Evolutionary conservation across 1,140 invertebrate species (phyloP), one percentile per base, ranked within the genome.

Genomic region (Philotrypesis tridentata): DNA sequence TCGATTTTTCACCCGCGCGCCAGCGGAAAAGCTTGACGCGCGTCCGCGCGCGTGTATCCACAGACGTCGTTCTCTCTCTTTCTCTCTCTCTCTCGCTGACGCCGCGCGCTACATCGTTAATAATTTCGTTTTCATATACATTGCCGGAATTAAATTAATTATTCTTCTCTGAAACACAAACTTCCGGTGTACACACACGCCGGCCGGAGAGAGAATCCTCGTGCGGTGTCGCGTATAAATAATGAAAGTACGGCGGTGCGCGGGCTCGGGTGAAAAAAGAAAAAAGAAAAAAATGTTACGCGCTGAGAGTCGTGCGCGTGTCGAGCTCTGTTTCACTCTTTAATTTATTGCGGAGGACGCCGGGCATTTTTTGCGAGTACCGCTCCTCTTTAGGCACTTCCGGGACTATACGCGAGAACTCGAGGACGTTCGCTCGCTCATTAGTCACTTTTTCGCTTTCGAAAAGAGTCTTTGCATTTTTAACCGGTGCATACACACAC

Each of bases 271-370:
- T 1, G 33, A 21, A 37, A 71, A 71, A 43, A 79, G 60, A 60
- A 79, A 21, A 21, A 37, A 71, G 43, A 43, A 79, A 71, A 60
- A 79, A 21, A 21, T 17, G 65, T 60, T 29, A 3, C 2, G 8
- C 48, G 2, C 48, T 48, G 21, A 65, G 33, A 73, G 55, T 65
- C 37, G 31, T 7, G 29, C 48, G 65, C 25, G 17, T 43, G 67
- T 25, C 78, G 37, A 65, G 37, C 79, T 80, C 40, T 80, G 31
- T 73, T 67, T 74, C 60, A 17, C 60, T 25, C 21, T 65, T 65
- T 73, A 80, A 80, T 80, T 73, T 80, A 80, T 80, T 31, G 37
- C 68, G 14, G 17, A 27, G n/a, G 17, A 4, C 25, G 1, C 7
- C 72, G 11, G 12, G 37, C 48, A 25, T 60, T 63, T 73, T 80